phyloP scores from a whole-genome alignment of 2,888 invertebrate species.

The Acronicta alni region DNA sequence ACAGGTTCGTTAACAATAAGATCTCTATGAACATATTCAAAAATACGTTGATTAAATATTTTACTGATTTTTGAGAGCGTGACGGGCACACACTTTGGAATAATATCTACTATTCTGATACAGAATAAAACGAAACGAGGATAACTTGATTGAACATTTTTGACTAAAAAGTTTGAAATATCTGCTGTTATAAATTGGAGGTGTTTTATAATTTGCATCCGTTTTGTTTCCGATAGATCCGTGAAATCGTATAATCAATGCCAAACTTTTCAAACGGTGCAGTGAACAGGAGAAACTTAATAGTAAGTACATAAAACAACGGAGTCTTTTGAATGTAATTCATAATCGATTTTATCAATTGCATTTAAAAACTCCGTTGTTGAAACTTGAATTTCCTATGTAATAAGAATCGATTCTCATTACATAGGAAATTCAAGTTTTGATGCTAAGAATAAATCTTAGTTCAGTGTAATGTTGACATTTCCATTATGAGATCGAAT shows the following conservation, averaged over 20 bases:
- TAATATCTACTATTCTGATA: too few relatives aligned
- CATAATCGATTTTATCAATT: constrained; percentile 7
- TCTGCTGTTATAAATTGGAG: constrained; percentile 21
- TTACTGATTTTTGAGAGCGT: constrained; percentile 71
- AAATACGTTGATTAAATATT: constrained; percentile 22
- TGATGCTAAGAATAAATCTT: background rate
- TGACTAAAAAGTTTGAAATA: constrained; percentile 19
- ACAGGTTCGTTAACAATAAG: background rate
- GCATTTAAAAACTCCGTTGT: too few relatives aligned
- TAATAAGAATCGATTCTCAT: too few relatives aligned
- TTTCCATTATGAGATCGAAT: background rate
- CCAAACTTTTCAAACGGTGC: constrained; percentile 53
- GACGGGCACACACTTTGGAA: constrained; percentile 70
- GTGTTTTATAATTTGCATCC: constrained; percentile 51
- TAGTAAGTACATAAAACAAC: constrained; percentile 19
- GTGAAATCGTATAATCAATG: constrained; percentile 73
- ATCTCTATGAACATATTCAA: background rate
- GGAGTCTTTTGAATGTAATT: constrained; percentile 18
- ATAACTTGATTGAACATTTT: constrained; percentile 9
- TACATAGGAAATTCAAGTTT: constrained; percentile 2
- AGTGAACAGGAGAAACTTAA: constrained; percentile 50
- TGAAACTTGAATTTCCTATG: too few relatives aligned
- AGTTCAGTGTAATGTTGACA: too few relatives aligned
- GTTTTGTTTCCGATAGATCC: constrained; percentile 63
- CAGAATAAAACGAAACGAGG: too few relatives aligned